Base-by-base conservation (phyloP, 2,888 invertebrate species). In the Syrista parreyssii region DNA sequence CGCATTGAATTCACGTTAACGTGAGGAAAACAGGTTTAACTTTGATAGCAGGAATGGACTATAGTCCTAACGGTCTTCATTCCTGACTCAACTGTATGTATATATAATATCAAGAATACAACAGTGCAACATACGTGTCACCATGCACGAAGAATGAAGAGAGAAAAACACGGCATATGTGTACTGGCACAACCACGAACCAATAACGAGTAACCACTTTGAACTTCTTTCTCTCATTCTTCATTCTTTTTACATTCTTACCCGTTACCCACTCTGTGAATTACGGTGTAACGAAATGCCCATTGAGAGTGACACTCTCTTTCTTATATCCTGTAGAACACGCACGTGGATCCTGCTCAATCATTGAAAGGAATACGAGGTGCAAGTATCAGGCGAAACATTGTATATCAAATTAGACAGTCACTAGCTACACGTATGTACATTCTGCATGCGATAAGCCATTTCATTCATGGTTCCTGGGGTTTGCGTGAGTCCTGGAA, bases 391-490 rank as follows among this genome's bases (percentile, higher is more conserved):
- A 9, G 40, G 23, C 23, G 9, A 55, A 55, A 55, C 40, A 23
- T 55, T 55, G 40, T 55, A 55, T 55, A 55, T 55, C 40, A 23
- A 55, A 55, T 55, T 55, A 55, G 40, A 55, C 40, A 2, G 40
- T 55, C 40, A 23, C 40, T 23, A 6, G 23, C 40, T 55, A 6
- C 40, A 55, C 40, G 23, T 55, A 55, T 55, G 40, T 55, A 9
- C 40, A 55, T 55, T 55, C 75, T 40, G 73, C 73, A 69, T 75
- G 15, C 55, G 78, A 73, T 55, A 75, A 73, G 75, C 73, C 78
- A 69, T 77, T 77, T 75, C 77, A 79, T 76, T 76, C 76, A 78
- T 78, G 68, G 71, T 34, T 55, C 36, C 30, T 34, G 75, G 34
- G 75, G 68, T 34, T 55, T 2, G 40, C 40, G 40, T 55, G 40